Evolutionary conservation across 2,888 invertebrate species (phyloP).

Genomic region (Trilocha varians): DNA sequence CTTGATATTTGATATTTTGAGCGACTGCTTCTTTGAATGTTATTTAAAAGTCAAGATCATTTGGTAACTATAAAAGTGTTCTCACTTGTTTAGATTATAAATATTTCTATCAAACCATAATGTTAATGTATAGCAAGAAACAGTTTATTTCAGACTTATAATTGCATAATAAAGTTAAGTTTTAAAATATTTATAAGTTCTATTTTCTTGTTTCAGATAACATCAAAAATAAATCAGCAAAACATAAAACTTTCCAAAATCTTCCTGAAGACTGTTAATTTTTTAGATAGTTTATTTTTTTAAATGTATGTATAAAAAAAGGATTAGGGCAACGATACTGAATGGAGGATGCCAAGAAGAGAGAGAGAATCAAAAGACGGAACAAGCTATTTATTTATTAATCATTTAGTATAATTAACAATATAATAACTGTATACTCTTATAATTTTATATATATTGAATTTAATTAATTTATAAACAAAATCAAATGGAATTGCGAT

Average conservation of each 20-base stretch:
- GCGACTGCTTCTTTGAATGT: no score
- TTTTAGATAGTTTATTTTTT: constrained; percentile 40
- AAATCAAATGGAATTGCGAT: constrained; percentile 23
- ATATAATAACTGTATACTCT: constrained; percentile 15
- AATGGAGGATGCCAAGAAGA: constrained; percentile 52
- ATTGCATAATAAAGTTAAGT: no score
- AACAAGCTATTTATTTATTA: constrained; percentile 62
- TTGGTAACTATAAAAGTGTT: no score
- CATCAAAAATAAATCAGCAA: constrained; percentile 45
- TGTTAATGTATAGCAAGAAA: no score
- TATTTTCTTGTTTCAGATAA: constrained; percentile 58
- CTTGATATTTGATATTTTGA: no score
- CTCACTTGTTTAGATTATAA: no score
- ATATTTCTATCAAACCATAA: no score
- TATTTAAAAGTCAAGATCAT: no score
- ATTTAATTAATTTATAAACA: constrained; percentile 25
- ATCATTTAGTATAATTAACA: constrained; percentile 45
- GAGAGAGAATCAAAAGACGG: constrained; percentile 72
- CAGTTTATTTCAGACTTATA: no score
- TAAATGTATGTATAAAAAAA: constrained; percentile 39
- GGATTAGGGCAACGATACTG: constrained; percentile 27
- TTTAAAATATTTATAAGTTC: no score
- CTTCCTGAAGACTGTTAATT: constrained; percentile 66
- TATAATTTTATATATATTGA: constrained; percentile 16
- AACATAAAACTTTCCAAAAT: constrained; percentile 61